phyloP scores from a whole-genome alignment of 2,797 vertebrate species.

The Lepus oiostolus region DNA sequence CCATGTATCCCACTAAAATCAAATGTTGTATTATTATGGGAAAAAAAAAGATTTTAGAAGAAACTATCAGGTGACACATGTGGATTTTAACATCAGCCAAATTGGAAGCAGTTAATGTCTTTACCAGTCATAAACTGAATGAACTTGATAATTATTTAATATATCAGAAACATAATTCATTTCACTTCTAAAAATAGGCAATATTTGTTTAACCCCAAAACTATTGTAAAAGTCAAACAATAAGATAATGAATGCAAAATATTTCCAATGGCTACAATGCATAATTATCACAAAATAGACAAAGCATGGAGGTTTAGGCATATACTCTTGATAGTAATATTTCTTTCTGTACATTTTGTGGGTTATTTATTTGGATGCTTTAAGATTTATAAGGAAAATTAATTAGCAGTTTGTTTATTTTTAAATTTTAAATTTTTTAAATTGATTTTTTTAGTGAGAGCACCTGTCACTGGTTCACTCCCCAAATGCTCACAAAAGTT shows the following conservation, averaged over 20 bases:
- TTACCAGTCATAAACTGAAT: background rate
- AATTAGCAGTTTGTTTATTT: too few species aligned
- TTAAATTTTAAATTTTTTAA: too few species aligned
- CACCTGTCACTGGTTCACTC: too few species aligned
- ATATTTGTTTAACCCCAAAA: background rate
- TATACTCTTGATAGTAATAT: background rate
- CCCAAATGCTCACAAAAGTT: too few species aligned
- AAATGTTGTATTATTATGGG: background rate
- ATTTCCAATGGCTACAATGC: background rate
- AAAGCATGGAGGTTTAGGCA: background rate
- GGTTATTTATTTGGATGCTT: constrained; percentile 9
- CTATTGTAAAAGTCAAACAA: background rate
- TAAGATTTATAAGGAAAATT: background rate
- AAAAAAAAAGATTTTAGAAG: background rate
- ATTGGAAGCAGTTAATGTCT: background rate
- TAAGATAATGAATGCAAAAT: background rate
- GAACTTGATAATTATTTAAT: background rate
- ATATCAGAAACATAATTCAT: background rate
- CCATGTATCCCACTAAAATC: background rate
- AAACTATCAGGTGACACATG: background rate
- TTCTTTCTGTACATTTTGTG: background rate
- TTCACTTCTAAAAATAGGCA: background rate
- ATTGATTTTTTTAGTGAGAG: too few species aligned
- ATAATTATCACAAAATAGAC: background rate
- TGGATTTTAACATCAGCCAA: constrained; percentile 11